A percentile compares a stretch with the other conserved stretches of the same genome.
phyloP scores from a whole-genome alignment of 2,113 vertebrate species.

The Oreocharis arfaki region DNA sequence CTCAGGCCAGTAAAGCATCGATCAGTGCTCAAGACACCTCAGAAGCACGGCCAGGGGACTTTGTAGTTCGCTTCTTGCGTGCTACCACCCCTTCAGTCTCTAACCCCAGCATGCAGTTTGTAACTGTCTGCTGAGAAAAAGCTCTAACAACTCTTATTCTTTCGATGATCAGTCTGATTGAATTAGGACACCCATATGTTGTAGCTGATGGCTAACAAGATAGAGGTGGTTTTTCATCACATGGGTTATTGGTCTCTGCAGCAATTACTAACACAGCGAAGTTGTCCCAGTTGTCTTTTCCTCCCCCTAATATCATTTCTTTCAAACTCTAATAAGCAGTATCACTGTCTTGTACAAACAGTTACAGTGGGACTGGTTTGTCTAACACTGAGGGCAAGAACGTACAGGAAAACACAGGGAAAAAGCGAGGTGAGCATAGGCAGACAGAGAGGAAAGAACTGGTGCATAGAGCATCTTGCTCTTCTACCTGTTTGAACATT shows the following conservation, averaged over 20 bases:
- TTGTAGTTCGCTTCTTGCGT: not conserved
- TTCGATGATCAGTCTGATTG: not conserved
- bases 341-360: not conserved
- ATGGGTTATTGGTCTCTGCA: not conserved
- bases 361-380: not conserved
- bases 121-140: not conserved
- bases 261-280: not conserved
- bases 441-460: not conserved
- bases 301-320: not conserved
- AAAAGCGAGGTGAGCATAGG: not conserved
- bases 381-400: not conserved
- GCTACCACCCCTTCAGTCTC: not conserved
- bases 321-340: not conserved
- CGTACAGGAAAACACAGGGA: not conserved
- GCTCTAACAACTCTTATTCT: not conserved
- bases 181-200: not conserved
- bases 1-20: not conserved
- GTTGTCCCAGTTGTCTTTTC: not conserved
- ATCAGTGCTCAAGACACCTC: not conserved
- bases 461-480: not conserved
- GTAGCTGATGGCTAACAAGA: constrained; percentile 28
- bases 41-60: not conserved
- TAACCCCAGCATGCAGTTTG: not conserved
- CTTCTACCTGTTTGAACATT: not conserved
- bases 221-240: not conserved